phyloP scores from a whole-genome alignment of 2,113 vertebrate genomes.

The Azemiops feae region DNA sequence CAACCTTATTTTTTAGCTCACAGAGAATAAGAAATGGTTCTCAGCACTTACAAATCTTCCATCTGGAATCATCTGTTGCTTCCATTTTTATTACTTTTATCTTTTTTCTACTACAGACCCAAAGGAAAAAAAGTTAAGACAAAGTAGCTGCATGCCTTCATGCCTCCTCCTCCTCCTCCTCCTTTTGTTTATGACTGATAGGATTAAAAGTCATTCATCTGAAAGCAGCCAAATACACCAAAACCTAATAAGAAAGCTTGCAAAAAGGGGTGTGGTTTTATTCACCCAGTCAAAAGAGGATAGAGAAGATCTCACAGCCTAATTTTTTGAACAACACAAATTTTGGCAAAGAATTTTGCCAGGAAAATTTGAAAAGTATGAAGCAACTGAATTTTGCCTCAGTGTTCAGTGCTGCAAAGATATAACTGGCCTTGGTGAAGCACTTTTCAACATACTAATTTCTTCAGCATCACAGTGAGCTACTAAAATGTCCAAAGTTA shows the following conservation, averaged over 20 bases:
- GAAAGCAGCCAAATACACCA: not conserved
- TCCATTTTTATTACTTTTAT: not conserved
- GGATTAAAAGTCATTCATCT: not conserved
- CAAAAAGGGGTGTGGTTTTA: not conserved
- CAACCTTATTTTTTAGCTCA: not conserved
- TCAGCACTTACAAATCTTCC: not conserved
- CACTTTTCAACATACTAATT: not conserved
- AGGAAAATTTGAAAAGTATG: not conserved
- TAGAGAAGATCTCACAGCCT: not conserved
- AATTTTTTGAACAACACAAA: not conserved
- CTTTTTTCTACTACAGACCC: not conserved
- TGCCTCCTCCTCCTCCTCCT: not conserved
- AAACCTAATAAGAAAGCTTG: not conserved
- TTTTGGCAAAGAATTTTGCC: not conserved
- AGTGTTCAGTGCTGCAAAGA: not conserved
- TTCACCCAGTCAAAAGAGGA: not conserved
- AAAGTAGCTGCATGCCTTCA: not conserved
- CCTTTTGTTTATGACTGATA: not conserved
- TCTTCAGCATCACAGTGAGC: not conserved
- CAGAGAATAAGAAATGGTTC: not conserved
- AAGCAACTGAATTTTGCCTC: not conserved
- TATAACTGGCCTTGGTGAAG: not conserved
- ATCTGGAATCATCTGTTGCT: not conserved
- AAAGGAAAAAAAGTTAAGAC: not conserved
- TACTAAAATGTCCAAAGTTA: not conserved